phyloP scores from a whole-genome alignment of 2,797 vertebrate species.

The Anguilla marmorata region DNA sequence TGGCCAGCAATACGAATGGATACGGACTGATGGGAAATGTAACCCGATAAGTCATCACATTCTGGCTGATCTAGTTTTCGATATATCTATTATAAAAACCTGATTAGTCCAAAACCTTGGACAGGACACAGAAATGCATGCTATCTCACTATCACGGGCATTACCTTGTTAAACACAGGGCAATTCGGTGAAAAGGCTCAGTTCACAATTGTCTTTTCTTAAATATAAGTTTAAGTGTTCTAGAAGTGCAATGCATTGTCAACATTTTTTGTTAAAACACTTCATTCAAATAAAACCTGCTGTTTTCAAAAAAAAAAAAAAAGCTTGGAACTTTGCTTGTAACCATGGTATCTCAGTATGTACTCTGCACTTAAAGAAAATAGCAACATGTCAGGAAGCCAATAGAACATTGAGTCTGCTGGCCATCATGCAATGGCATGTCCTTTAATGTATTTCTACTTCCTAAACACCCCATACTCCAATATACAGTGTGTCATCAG shows the following conservation, averaged over 20 bases:
- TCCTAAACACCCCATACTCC: background rate
- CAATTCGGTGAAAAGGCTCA: background rate
- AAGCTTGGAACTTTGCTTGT: background rate
- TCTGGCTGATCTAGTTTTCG: background rate
- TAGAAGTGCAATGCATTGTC: background rate
- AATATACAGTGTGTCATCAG: background rate
- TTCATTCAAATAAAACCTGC: background rate
- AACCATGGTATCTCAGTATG: background rate
- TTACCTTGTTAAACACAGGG: background rate
- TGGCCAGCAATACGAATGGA: background rate
- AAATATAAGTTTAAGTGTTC: background rate
- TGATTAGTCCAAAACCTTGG: background rate
- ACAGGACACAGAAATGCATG: background rate
- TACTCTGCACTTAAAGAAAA: background rate
- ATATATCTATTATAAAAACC: background rate
- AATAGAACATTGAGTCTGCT: background rate
- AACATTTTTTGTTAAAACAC: background rate
- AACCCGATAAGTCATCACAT: background rate
- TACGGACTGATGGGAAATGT: background rate
- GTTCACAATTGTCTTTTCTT: background rate
- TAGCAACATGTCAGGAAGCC: background rate
- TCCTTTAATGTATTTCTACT: background rate
- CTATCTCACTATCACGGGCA: background rate
- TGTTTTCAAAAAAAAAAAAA: conserved; percentile 1
- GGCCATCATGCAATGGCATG: background rate